Conservation (phyloP, 2,113 vertebrate species). For the Galemys pyrenaicus region DNA sequence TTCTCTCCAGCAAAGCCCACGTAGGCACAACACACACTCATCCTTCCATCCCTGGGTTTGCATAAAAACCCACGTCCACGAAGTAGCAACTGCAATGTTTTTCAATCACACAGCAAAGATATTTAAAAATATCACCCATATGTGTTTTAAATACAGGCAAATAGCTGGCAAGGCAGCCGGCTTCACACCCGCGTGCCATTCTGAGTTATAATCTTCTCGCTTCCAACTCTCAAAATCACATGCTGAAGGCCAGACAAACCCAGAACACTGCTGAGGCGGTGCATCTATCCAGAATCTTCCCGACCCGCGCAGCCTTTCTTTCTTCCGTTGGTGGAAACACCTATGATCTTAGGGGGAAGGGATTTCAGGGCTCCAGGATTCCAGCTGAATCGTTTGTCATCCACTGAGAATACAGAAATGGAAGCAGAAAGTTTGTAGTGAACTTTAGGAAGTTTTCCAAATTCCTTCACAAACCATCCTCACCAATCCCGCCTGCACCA, state of each 20-base stretch:
- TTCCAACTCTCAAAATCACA: constrained; percentile 79
- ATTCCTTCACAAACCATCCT: neutral
- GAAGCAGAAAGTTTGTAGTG: neutral
- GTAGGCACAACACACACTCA: constrained; percentile 64
- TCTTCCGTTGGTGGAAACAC: neutral
- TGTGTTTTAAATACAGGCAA: constrained; percentile 82
- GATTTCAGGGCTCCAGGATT: neutral
- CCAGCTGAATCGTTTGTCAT: neutral
- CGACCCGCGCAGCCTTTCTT: neutral
- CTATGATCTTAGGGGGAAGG: neutral
- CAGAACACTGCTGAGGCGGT: constrained; percentile 47
- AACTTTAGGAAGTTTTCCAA: neutral
- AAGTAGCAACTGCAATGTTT: constrained; percentile 81
- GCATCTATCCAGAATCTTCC: constrained; percentile 19
- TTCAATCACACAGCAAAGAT: constrained; percentile 80
- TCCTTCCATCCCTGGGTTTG: constrained; percentile 76
- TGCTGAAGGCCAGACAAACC: constrained; percentile 76
- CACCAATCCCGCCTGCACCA: too few relatives aligned
- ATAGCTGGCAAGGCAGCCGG: constrained; percentile 77
- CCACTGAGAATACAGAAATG: neutral
- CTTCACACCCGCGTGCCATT: constrained; percentile 79
- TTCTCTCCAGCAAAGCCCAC: constrained; percentile 55
- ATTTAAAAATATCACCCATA: constrained; percentile 83
- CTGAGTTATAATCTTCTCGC: constrained; percentile 73
- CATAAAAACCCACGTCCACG: constrained; percentile 77